phyloP scores from a whole-genome alignment of 2,888 invertebrate species.

The Agriopis marginaria region DNA sequence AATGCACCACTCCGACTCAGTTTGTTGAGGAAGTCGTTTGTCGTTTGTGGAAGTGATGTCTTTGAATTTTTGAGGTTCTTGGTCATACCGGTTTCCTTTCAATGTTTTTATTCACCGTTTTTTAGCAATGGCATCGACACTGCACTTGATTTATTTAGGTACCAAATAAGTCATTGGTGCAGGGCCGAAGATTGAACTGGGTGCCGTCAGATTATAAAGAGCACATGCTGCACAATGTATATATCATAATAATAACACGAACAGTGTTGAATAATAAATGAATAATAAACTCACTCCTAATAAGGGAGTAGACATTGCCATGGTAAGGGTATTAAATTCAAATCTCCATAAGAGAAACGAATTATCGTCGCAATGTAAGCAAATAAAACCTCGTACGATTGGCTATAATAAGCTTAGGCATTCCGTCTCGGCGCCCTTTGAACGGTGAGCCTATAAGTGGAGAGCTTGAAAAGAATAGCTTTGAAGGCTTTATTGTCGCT shows the following conservation, averaged over 20 bases:
- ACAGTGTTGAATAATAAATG: neutral
- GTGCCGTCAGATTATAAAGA: too few relatives aligned
- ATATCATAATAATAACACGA: neutral
- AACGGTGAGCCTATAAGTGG: constrained; percentile 30
- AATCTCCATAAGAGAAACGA: constrained; percentile 13
- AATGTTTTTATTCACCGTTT: too few relatives aligned
- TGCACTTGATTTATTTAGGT: too few relatives aligned
- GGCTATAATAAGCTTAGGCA: constrained; percentile 31
- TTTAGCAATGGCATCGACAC: too few relatives aligned
- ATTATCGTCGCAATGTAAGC: constrained; percentile 23
- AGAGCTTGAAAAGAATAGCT: constrained; percentile 31
- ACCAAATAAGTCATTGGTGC: too few relatives aligned
- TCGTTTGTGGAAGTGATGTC: too few relatives aligned
- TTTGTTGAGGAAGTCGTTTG: too few relatives aligned
- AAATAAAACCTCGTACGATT: constrained; percentile 26
- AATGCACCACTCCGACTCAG: too few relatives aligned
- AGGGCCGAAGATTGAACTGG: too few relatives aligned
- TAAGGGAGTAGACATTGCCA: neutral
- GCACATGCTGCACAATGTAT: neutral
- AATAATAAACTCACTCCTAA: constrained; percentile 1
- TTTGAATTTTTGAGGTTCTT: too few relatives aligned
- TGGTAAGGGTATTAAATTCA: constrained; percentile 16
- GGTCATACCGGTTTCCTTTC: too few relatives aligned
- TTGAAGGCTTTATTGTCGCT: constrained; percentile 34
- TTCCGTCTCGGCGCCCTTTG: constrained; percentile 23